Conservation (phyloP, 2,888 invertebrate species). For the Lochmaea crataegi region DNA sequence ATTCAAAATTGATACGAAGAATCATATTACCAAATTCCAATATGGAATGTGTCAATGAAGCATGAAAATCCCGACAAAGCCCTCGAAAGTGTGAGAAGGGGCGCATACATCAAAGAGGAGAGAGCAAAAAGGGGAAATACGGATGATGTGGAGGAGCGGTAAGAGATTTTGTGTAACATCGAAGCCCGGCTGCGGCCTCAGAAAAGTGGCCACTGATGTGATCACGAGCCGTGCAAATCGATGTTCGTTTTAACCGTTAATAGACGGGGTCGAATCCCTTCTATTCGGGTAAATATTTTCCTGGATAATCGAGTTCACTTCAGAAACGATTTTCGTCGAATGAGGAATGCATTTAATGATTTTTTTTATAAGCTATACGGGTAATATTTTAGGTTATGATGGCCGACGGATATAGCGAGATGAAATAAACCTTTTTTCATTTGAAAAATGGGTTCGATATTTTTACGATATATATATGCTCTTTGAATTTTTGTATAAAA, state of each 20-base stretch:
- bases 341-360: slow-evolving; percentile 14
- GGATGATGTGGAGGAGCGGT: slow-evolving; percentile 32
- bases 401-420: not conserved
- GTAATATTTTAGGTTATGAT: slow-evolving; percentile 2
- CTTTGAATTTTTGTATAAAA: no score
- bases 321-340: slow-evolving; percentile 23
- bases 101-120: slow-evolving; percentile 32
- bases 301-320: slow-evolving; percentile 31
- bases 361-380: slow-evolving; percentile 7
- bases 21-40: slow-evolving; percentile 12
- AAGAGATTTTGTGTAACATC: slow-evolving; percentile 59
- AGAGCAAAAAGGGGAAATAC: slow-evolving; percentile 23
- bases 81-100: slow-evolving; percentile 33
- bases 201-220: slow-evolving; percentile 64
- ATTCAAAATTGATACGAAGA: not conserved
- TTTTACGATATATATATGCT: no score
- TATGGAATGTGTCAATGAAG: slow-evolving; percentile 24
- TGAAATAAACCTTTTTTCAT: not conserved
- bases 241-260: slow-evolving; percentile 62
- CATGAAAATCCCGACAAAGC: slow-evolving; percentile 22
- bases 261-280: slow-evolving; percentile 39
- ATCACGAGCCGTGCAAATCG: slow-evolving; percentile 65
- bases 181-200: slow-evolving; percentile 56
- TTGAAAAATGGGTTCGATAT: not conserved
- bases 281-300: slow-evolving; percentile 32